Base-by-base conservation (phyloP, 1,140 invertebrate species). In the Bathynomus jamesi region DNA sequence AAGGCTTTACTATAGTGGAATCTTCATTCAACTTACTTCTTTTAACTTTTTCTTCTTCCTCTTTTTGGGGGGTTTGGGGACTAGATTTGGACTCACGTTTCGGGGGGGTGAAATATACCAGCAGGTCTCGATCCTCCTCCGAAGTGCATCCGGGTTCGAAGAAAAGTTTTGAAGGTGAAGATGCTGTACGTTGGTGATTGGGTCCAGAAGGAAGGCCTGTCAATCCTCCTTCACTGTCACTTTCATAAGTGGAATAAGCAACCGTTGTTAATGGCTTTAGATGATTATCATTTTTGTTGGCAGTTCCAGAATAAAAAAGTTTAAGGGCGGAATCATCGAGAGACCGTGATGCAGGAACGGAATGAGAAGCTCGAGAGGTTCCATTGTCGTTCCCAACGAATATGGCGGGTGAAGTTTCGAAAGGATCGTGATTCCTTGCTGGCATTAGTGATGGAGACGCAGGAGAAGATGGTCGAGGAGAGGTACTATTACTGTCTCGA, bases 121-220 rank as follows among this genome's bases (percentile, higher is more conserved):
- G 13, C 21, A 53, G 11, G 2, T 53, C 40, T 5, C 40, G 40
- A 5, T 53, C 40, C 21, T 53, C 40, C 21, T 53, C 40, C 13
- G 40, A 53, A 53, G 40, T 53, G 40, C 13, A 53, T 17, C 40
- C 13, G 13, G 73, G 65, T 30, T 78, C 73, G 61, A 69, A 77
- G 29, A 78, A 71, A 25, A 91, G 83, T 82, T 91, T 90, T 0
- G 88, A 90, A 4, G 90, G 90, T 78, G 89, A 91, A 3, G 90
- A 91, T 2, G 89, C 90, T 1, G 90, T 91, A 78, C 90, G 81
- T 70, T 90, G 89, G 81, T 91, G 90, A 76, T 74, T 24, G 61
- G 76, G 76, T 21, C 27, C 73, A n/a, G 72, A 62, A 21, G 70
- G 71, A 11, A 73, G 28, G 24, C 46, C 72, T 30, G 73, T 71